Conservation (phyloP, 2,797 vertebrate genomes). For the Anguilla obscura region DNA sequence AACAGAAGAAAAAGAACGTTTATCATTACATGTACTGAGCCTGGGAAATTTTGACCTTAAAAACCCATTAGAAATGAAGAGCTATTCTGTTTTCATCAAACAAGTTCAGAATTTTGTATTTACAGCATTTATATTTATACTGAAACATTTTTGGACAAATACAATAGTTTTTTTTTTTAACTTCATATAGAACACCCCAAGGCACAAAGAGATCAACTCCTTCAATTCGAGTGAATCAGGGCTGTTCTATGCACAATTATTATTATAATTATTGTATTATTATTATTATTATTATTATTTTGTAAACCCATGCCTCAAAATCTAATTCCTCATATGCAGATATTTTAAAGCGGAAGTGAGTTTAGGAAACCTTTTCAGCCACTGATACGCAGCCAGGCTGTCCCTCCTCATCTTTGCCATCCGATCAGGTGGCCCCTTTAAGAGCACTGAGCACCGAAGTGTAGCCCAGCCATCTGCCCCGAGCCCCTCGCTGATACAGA, state of each 20-base stretch:
- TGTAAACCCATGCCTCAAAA: not conserved
- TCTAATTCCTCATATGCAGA: not conserved
- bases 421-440: conserved; percentile 53
- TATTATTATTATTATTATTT: not conserved
- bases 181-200: not conserved
- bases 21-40: not conserved
- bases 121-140: not conserved
- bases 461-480: conserved; percentile 66
- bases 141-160: not conserved
- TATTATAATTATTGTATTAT: not conserved
- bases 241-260: not conserved
- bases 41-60: not conserved
- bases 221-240: not conserved
- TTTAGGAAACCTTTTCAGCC: not conserved
- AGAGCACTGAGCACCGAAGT: conserved; percentile 57
- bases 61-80: not conserved
- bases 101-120: not conserved
- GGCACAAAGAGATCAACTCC: not conserved
- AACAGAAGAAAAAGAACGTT: not conserved
- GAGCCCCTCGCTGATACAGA: conserved; percentile 53
- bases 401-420: conserved; percentile 40
- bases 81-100: not conserved
- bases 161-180: not conserved
- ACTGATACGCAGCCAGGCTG: not conserved
- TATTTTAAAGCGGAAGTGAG: too few species aligned